Evolutionary conservation across 2,888 invertebrate species (phyloP).

Genomic region (Flabesymbios commensalis): DNA sequence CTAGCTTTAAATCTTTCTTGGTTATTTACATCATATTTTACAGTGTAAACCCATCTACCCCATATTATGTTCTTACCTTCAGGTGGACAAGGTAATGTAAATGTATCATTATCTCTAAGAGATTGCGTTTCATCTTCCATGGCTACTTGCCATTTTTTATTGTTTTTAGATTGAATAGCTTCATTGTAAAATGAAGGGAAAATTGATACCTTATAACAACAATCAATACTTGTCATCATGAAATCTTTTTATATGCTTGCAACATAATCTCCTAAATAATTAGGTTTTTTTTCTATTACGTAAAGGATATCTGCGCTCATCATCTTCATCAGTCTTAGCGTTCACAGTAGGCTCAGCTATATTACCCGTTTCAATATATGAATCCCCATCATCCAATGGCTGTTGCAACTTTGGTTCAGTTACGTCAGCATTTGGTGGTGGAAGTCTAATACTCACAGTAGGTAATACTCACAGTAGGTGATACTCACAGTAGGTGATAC

Average conservation of each 20-base stretch:
- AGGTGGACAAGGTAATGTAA: not conserved
- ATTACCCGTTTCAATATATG: too few relatives aligned
- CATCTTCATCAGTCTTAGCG: too few relatives aligned
- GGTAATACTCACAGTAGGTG: too few relatives aligned
- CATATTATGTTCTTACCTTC: not conserved
- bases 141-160: not conserved
- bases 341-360: too few relatives aligned
- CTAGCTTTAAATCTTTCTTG: conserved; percentile 25
- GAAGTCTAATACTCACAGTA: too few relatives aligned
- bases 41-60: conserved; percentile 3
- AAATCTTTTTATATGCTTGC: not conserved
- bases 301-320: not conserved
- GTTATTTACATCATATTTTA: conserved; percentile 25
- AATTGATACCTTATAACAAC: conserved; percentile 7
- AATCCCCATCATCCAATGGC: too few relatives aligned
- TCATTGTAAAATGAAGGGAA: not conserved
- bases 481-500: too few relatives aligned
- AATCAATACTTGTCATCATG: conserved; percentile 2
- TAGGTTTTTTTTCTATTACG: not conserved
- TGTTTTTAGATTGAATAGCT: not conserved
- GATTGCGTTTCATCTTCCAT: conserved; percentile 7
- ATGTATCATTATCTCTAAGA: conserved; percentile 6
- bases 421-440: too few relatives aligned
- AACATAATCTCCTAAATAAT: not conserved
- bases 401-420: too few relatives aligned